Evolutionary conservation across 2,113 vertebrate species (phyloP).

Genomic region (Oryzias javanicus): DNA sequence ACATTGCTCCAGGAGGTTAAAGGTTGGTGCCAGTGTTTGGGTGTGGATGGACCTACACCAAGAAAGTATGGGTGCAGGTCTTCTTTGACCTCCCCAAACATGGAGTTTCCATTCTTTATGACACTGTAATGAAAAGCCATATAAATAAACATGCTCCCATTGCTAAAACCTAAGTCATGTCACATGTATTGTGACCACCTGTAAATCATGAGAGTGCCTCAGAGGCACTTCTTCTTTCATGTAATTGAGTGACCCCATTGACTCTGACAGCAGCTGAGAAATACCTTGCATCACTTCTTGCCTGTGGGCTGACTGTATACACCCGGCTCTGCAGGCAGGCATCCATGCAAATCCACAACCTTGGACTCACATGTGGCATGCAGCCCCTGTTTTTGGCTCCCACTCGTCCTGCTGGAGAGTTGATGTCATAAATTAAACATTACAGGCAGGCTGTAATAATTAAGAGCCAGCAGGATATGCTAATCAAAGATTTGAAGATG

Average conservation of each 20-base stretch:
- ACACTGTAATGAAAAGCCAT: neutral
- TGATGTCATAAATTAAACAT: slow-evolving; percentile 71
- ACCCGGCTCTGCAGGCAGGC: slow-evolving; percentile 29
- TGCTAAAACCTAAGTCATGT: neutral
- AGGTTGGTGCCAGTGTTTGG: too few relatives aligned
- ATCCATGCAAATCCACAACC: slow-evolving; percentile 13
- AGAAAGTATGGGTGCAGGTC: too few relatives aligned
- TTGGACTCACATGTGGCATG: slow-evolving; percentile 55
- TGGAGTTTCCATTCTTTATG: neutral
- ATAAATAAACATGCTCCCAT: neutral
- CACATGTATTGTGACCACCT: slow-evolving; percentile 4
- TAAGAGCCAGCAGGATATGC: slow-evolving; percentile 51
- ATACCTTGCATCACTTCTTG: slow-evolving; percentile 25
- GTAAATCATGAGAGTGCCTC: neutral
- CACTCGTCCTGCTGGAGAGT: slow-evolving; percentile 19
- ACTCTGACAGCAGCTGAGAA: slow-evolving; percentile 45
- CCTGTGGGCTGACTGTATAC: slow-evolving; percentile 26
- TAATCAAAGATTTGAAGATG: slow-evolving; percentile 46
- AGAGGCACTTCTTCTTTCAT: neutral
- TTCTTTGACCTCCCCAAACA: too few relatives aligned
- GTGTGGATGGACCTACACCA: too few relatives aligned
- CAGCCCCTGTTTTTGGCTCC: slow-evolving; percentile 56
- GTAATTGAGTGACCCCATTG: slow-evolving; percentile 31
- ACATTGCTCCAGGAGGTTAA: too few relatives aligned
- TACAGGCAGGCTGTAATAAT: slow-evolving; percentile 57